Percentiles rank a stretch among this genome's conserved stretches.
phyloP scores from a whole-genome alignment of 2,888 invertebrate genomes.

The Dasypogon diadema region DNA sequence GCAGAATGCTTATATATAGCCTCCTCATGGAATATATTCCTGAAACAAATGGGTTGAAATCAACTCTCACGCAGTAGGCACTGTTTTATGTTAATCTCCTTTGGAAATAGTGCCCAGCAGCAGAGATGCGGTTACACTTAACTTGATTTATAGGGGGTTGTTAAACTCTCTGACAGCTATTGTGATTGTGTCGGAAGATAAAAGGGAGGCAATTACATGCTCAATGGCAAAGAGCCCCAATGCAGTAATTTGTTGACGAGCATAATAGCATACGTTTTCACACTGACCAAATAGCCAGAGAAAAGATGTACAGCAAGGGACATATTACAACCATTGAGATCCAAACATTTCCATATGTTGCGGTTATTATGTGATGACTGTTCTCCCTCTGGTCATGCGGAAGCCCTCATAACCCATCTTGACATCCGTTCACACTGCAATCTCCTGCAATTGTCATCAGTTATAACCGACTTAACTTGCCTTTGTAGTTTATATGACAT shows the following conservation, averaged over 20 bases:
- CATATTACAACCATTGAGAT: too few species aligned
- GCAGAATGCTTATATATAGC: not conserved
- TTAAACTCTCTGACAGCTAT: not conserved
- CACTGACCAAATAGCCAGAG: not conserved
- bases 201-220: not conserved
- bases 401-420: slow-evolving; percentile 5
- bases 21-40: too few species aligned
- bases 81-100: not conserved
- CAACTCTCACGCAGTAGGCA: not conserved
- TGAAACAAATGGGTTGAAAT: not conserved
- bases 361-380: not conserved
- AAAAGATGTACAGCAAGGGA: too few species aligned
- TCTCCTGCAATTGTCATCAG: not conserved
- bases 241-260: not conserved
- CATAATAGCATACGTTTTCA: not conserved
- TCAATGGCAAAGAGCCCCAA: not conserved
- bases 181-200: not conserved
- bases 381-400: not conserved
- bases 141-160: slow-evolving; percentile 11
- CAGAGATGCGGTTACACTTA: not conserved
- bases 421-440: not conserved
- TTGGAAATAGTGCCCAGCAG: not conserved
- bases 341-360: too few species aligned
- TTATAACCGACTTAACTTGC: not conserved
- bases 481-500: too few species aligned